A percentile compares a stretch with the other conserved stretches of the same genome.
phyloP scores from a whole-genome alignment of 1,140 invertebrate species.

The Drosophila nigrodunni region DNA sequence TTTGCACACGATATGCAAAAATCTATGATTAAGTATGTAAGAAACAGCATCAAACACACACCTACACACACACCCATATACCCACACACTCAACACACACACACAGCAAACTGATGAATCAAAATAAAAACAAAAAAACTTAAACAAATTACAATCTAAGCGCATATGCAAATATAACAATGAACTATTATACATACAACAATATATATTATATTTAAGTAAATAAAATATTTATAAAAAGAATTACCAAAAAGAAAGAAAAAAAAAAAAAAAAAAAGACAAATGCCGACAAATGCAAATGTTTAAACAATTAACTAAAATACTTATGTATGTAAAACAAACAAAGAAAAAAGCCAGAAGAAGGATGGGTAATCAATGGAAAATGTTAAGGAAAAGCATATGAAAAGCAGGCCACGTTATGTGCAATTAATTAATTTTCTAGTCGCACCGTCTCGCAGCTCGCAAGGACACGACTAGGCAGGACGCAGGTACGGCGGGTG shows the following conservation, averaged over 20 bases:
- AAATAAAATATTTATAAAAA: conserved; percentile 82
- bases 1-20: conserved; percentile 57
- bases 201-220: conserved; percentile 75
- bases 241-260: conserved; percentile 26
- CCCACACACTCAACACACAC: conserved; percentile 15
- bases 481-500: conserved; percentile 43
- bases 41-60: conserved; percentile 29
- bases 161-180: conserved; percentile 80
- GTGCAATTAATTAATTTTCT: conserved; percentile 78
- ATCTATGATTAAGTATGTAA: conserved; percentile 57
- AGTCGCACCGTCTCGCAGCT: conserved; percentile 57
- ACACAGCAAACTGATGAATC: conserved; percentile 74
- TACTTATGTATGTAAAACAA: conserved; percentile 39
- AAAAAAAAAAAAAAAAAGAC: conserved; percentile 44
- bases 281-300: conserved; percentile 46
- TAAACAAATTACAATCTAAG: conserved; percentile 80
- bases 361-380: conserved; percentile 16
- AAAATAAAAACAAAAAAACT: conserved; percentile 64
- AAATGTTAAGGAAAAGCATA: conserved; percentile 20
- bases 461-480: conserved; percentile 32
- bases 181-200: conserved; percentile 82
- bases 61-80: conserved; percentile 25
- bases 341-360: conserved; percentile 35
- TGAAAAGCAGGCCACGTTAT: conserved; percentile 76
- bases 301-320: conserved; percentile 66